Conservation (phyloP, 2,797 vertebrate species). For the Pyrrhura leucotis region DNA sequence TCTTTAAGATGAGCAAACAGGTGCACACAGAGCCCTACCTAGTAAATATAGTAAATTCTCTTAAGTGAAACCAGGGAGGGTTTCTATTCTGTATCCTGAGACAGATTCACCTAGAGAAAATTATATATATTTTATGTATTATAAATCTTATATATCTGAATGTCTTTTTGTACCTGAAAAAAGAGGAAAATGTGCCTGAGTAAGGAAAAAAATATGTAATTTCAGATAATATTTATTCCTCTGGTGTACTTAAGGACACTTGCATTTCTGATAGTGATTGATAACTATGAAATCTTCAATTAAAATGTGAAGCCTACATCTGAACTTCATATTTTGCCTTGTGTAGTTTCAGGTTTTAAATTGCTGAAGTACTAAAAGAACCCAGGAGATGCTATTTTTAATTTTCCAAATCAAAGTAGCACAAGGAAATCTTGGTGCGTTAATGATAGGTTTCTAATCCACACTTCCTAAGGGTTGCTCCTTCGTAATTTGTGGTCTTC, state of each 20-base stretch:
- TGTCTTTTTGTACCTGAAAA: neutral
- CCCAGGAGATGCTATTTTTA: neutral
- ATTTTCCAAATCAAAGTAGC: neutral
- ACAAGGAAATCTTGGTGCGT: neutral
- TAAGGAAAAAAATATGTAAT: neutral
- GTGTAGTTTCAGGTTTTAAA: neutral
- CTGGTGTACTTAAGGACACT: neutral
- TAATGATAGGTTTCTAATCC: neutral
- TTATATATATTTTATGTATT: neutral
- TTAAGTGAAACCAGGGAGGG: neutral
- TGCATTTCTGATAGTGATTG: neutral
- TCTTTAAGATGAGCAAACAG: neutral
- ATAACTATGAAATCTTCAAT: neutral
- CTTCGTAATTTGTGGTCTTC: neutral
- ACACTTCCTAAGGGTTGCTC: neutral
- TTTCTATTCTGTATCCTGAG: neutral
- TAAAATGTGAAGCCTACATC: neutral
- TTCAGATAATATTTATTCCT: neutral
- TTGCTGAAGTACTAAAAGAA: neutral
- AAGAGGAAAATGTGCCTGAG: neutral
- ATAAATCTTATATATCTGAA: neutral
- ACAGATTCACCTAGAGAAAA: neutral
- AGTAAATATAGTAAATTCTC: neutral
- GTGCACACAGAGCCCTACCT: neutral
- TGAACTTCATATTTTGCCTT: neutral